Evolutionary conservation across 92 coral and sea anemone genomes (phyloP).

Genomic region (Heliopora coerulea): DNA sequence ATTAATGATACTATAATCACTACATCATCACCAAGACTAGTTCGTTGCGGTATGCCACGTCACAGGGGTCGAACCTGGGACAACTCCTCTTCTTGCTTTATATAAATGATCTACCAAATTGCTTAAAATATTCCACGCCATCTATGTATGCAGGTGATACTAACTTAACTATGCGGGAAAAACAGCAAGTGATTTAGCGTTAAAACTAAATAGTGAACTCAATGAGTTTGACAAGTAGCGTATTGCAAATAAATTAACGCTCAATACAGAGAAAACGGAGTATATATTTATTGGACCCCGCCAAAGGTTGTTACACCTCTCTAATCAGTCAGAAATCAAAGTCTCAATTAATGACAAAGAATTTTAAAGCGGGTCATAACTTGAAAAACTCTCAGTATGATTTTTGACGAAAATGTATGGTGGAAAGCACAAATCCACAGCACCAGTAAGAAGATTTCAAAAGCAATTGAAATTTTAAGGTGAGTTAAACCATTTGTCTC

Average conservation of each 20-base stretch:
- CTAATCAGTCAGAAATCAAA: neutral
- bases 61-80: slow-evolving; percentile 60
- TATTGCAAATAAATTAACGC: slow-evolving; percentile 8
- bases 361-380: neutral
- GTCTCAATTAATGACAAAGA: neutral
- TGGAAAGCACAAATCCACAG: neutral
- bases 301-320: slow-evolving; percentile 16
- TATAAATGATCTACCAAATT: slow-evolving; percentile 61
- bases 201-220: slow-evolving; percentile 22
- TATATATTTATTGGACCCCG: slow-evolving; percentile 26
- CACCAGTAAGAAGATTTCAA: slow-evolving; percentile 9
- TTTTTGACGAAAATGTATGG: neutral
- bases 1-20: slow-evolving; percentile 15
- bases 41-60: slow-evolving; percentile 49
- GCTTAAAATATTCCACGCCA: slow-evolving; percentile 41
- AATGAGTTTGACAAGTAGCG: neutral
- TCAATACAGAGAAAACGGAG: slow-evolving; percentile 14
- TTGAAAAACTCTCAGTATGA: slow-evolving; percentile 15
- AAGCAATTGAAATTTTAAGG: slow-evolving; percentile 6
- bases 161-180: slow-evolving; percentile 31
- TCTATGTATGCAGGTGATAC: slow-evolving; percentile 56
- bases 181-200: neutral
- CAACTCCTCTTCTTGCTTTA: slow-evolving; percentile 51
- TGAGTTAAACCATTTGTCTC: slow-evolving; percentile 1
- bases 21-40: slow-evolving; percentile 6